Evolutionary conservation across 2,888 invertebrate genomes (phyloP).

Genomic region (Callyntrura guangdongensis): DNA sequence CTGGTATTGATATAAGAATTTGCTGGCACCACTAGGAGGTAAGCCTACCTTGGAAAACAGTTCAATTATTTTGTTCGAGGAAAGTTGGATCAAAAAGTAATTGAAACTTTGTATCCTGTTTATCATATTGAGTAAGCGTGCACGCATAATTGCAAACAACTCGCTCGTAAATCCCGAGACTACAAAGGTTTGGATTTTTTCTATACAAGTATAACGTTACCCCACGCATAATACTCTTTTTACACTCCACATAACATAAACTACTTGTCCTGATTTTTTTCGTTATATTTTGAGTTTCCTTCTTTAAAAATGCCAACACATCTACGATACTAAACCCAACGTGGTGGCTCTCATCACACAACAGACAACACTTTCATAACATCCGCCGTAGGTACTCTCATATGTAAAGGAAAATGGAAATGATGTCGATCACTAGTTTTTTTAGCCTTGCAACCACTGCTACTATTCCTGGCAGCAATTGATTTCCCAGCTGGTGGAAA

Average conservation of each 20-base stretch:
- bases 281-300: neutral
- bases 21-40: too few species aligned
- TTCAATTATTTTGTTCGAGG: too few species aligned
- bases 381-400: too few species aligned
- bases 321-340: too few species aligned
- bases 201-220: neutral
- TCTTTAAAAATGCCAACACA: too few species aligned
- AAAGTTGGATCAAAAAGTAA: too few species aligned
- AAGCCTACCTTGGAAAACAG: too few species aligned
- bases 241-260: too few species aligned
- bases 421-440: constrained; percentile 15
- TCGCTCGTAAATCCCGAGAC: neutral
- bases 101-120: neutral
- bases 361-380: neutral
- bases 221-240: neutral
- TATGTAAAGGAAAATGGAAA: constrained; percentile 41
- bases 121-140: neutral
- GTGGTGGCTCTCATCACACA: neutral
- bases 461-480: constrained; percentile 38
- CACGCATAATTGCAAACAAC: too few species aligned
- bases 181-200: neutral
- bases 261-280: constrained; percentile 2
- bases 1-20: too few species aligned
- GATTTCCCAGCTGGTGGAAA: constrained; percentile 65
- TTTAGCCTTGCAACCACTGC: neutral